Conservation (phyloP, 2,888 invertebrate species). For the Tachina lurida region DNA sequence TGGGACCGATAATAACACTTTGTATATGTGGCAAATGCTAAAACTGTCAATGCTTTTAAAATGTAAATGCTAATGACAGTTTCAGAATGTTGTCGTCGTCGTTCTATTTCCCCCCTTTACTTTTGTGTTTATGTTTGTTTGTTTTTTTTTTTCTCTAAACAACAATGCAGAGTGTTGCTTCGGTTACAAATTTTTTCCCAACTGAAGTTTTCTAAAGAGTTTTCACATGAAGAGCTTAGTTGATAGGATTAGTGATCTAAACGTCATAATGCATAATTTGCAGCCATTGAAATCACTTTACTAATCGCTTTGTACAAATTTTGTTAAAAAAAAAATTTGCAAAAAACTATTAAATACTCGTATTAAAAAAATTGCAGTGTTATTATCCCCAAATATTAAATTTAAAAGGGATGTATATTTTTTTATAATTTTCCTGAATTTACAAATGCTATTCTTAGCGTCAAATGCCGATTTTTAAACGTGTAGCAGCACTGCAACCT, state of each 20-base stretch:
- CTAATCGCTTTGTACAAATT: too few species aligned
- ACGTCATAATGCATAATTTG: not conserved
- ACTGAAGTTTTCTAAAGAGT: conserved; percentile 4
- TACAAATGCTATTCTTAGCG: too few species aligned
- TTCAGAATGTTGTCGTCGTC: conserved; percentile 31
- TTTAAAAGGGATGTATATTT: too few species aligned
- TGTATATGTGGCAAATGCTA: conserved; percentile 41
- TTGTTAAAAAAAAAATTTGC: too few species aligned
- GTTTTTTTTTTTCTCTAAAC: not conserved
- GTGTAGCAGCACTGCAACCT: not conserved
- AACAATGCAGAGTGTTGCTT: conserved; percentile 36
- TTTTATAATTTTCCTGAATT: too few species aligned
- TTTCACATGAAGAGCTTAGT: not conserved
- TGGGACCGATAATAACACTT: conserved; percentile 14
- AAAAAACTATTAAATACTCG: too few species aligned
- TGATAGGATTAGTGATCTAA: not conserved
- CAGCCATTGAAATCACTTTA: not conserved
- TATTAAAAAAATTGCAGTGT: too few species aligned
- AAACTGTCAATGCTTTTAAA: conserved; percentile 55
- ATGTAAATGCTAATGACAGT: conserved; percentile 69
- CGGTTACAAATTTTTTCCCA: conserved; percentile 16
- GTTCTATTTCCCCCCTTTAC: conserved; percentile 4
- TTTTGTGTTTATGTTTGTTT: not conserved
- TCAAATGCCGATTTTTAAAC: too few species aligned
- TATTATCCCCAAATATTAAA: too few species aligned